phyloP scores from a whole-genome alignment of 2,888 invertebrate species.

The Thymelicus sylvestris region DNA sequence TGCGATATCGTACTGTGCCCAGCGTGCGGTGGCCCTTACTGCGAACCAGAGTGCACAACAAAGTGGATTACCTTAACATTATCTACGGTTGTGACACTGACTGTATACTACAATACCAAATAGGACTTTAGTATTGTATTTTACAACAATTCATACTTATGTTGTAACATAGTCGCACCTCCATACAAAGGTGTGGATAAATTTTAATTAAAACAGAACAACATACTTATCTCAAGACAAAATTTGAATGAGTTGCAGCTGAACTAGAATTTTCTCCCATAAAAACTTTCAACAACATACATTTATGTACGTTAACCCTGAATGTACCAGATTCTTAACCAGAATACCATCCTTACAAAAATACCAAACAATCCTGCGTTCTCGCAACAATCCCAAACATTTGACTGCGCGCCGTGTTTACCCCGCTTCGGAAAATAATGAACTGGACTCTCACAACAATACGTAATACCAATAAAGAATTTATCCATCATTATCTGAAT shows the following conservation, averaged over 20 bases:
- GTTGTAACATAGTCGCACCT: too few relatives aligned
- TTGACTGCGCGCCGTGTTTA: not conserved
- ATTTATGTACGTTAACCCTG: not conserved
- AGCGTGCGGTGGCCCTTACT: slow-evolving; percentile 2
- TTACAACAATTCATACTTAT: too few relatives aligned
- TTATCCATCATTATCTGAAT: not conserved
- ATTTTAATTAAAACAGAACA: too few relatives aligned
- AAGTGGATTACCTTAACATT: slow-evolving; percentile 14
- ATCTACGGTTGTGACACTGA: not conserved
- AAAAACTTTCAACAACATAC: too few relatives aligned
- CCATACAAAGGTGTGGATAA: too few relatives aligned
- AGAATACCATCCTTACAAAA: slow-evolving; percentile 16
- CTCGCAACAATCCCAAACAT: slow-evolving; percentile 16
- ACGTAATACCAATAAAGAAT: not conserved
- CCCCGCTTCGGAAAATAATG: slow-evolving; percentile 1
- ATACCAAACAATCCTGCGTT: slow-evolving; percentile 2
- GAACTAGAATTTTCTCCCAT: too few relatives aligned
- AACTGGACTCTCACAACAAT: slow-evolving; percentile 9
- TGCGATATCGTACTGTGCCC: slow-evolving; percentile 4
- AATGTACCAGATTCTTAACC: not conserved
- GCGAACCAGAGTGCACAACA: slow-evolving; percentile 1
- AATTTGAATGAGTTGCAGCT: too few relatives aligned
- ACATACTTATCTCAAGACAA: too few relatives aligned
- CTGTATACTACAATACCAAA: too few relatives aligned
- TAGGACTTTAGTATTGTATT: too few relatives aligned